These are phyloP conservation scores for Cardinalis cardinalis DNA, from an alignment of 2,113 vertebrate species.

Conservation along the genomic window DNA sequence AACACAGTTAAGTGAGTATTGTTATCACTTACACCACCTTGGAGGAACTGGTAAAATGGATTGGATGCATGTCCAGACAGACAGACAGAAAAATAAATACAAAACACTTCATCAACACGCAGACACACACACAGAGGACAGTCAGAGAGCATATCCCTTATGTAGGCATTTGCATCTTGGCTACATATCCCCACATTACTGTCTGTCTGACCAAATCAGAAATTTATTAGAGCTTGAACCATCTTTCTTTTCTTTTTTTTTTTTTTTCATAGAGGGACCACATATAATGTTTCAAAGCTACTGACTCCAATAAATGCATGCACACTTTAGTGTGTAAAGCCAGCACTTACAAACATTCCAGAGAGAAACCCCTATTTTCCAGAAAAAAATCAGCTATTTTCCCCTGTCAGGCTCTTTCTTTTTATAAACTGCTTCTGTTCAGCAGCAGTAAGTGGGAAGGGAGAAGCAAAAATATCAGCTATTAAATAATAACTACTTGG, in stretches of 20 bases:
- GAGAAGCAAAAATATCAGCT: conserved; percentile 24
- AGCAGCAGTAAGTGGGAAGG: conserved; percentile 1
- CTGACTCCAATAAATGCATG: neutral
- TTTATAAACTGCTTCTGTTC: neutral
- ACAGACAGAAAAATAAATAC: neutral
- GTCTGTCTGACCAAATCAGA: neutral
- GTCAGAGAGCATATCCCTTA: neutral
- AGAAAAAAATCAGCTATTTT: neutral
- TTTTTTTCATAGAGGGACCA: neutral
- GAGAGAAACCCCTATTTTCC: neutral
- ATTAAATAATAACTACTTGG: conserved; percentile 6
- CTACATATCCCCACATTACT: neutral
- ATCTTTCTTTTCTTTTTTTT: neutral
- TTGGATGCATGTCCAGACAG: neutral
- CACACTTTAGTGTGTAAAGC: neutral
- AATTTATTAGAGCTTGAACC: neutral
- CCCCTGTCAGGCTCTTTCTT: neutral
- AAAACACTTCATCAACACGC: accelerated
- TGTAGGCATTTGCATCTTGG: neutral
- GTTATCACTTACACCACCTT: neutral
- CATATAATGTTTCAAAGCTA: neutral
- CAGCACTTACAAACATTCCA: neutral
- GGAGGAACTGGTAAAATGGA: neutral
- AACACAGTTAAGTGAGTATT: neutral
- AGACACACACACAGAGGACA: neutral